A percentile compares a stretch with the other conserved stretches of the same genome.
These are phyloP conservation scores for Pecten maximus DNA, from an alignment of 2,888 invertebrate genomes.

Conservation along the genomic window DNA sequence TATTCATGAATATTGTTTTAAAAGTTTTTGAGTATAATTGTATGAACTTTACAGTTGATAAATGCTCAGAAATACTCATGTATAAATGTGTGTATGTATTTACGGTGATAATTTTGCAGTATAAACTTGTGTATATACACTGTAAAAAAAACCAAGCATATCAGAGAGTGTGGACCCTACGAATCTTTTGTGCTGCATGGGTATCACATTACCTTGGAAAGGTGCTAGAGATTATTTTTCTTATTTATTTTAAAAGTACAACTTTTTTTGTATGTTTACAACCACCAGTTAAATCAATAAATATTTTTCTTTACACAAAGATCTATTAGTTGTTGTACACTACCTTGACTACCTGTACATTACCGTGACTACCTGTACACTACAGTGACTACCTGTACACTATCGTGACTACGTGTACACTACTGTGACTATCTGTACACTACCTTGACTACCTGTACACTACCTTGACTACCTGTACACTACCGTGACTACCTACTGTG, in stretches of 20 bases:
- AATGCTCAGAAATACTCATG: not conserved
- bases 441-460: too few relatives aligned
- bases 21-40: not conserved
- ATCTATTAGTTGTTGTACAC: not conserved
- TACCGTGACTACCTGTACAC: too few relatives aligned
- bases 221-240: not conserved
- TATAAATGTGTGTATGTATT: not conserved
- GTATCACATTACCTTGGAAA: not conserved
- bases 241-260: not conserved
- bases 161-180: not conserved
- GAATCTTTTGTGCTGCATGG: too few relatives aligned
- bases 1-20: too few relatives aligned
- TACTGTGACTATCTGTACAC: too few relatives aligned
- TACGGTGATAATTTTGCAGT: not conserved
- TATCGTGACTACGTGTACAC: too few relatives aligned
- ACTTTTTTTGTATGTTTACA: slow-evolving; percentile 13
- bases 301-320: slow-evolving; percentile 3
- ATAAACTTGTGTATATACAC: not conserved
- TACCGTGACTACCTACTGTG: too few relatives aligned
- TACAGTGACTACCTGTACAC: too few relatives aligned
- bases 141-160: too few relatives aligned
- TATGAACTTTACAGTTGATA: not conserved
- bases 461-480: too few relatives aligned
- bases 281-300: not conserved
- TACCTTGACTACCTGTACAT: too few relatives aligned